Conservation (phyloP, 2,113 vertebrate species). For the Thryonomys swinderianus region DNA sequence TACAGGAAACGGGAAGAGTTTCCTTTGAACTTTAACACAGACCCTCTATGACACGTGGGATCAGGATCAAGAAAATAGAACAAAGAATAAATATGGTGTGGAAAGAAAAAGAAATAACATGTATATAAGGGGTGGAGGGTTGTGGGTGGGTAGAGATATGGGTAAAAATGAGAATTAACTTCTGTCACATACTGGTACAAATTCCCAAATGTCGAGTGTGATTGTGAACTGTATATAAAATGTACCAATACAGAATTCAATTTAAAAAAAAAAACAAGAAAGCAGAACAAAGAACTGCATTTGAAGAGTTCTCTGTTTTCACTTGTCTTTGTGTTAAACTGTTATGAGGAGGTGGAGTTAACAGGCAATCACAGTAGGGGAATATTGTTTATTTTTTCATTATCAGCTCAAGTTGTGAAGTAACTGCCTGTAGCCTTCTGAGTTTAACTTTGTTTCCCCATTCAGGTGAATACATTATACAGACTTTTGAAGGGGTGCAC, state of each 20-base stretch:
- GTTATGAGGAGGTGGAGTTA: background rate
- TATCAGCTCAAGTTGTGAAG: background rate
- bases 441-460: background rate
- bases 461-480: background rate
- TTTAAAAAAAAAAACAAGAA: background rate
- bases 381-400: background rate
- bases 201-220: no score
- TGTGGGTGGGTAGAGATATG: no score
- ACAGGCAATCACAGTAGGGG: background rate
- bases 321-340: conserved; percentile 2
- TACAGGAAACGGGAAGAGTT: background rate
- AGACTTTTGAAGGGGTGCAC: accelerated
- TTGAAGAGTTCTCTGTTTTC: background rate
- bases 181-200: no score
- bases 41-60: background rate
- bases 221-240: no score
- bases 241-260: no score
- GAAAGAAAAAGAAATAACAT: no score
- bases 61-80: background rate
- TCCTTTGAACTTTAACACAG: background rate
- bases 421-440: background rate
- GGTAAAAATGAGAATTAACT: no score
- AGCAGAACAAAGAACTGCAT: background rate
- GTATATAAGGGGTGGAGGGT: no score
- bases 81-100: no score